Conservation (phyloP, 2,888 invertebrate genomes). For the Lissonota sp. region DNA sequence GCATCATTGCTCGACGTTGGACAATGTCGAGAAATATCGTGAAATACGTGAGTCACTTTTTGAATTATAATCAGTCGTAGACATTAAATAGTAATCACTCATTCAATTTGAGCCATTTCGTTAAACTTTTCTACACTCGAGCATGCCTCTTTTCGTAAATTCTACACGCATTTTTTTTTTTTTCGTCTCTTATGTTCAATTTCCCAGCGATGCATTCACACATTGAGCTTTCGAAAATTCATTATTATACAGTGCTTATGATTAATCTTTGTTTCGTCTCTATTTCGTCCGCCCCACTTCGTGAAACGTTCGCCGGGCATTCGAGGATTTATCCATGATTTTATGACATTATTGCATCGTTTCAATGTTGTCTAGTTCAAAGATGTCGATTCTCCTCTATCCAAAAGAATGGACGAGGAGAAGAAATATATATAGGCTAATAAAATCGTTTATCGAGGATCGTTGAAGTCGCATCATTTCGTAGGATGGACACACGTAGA, state of each 20-base stretch:
- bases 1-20: not conserved
- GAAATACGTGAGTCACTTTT: constrained; percentile 2
- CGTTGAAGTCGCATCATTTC: constrained; percentile 47
- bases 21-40: not conserved
- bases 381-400: no score
- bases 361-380: no score
- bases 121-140: constrained; percentile 20
- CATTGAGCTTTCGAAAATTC: constrained; percentile 55
- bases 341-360: no score
- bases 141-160: constrained; percentile 4
- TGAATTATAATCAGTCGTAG: constrained; percentile 27
- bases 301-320: not conserved
- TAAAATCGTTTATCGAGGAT: constrained; percentile 54
- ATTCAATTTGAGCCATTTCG: constrained; percentile 13
- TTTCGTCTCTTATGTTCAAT: not conserved
- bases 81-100: constrained; percentile 17
- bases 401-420: no score
- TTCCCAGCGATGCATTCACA: constrained; percentile 36
- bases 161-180: constrained; percentile 33
- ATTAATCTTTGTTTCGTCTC: constrained; percentile 28
- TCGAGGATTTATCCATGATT: not conserved
- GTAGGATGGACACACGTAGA: constrained; percentile 9
- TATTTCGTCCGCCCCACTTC: not conserved
- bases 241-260: constrained; percentile 52
- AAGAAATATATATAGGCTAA: not conserved